Base-by-base conservation (phyloP, 2,797 vertebrate genomes). In the Enteromius unitaeniatus region DNA sequence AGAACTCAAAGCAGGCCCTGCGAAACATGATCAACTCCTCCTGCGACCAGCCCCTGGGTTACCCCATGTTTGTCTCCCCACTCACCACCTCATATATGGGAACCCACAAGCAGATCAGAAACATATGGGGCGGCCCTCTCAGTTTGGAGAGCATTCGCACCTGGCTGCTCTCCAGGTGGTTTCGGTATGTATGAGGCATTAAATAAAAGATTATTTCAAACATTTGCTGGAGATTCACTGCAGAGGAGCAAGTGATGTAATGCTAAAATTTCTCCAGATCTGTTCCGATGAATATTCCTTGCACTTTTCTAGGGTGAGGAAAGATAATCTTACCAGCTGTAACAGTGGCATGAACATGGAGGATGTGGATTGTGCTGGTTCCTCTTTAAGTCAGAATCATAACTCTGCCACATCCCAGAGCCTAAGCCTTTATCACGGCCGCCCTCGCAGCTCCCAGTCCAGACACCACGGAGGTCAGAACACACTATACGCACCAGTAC, bases 11-110 rank as follows among this genome's bases (percentile, higher is more conserved):
- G 89, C 98, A 99, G 85, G 98, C 97, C 7, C 94, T 99, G 84
- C 92, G 97, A 73, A 99, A 99, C 94, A 95, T 99, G 93, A 98
- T 99, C 85, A 99, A 97, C 91, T 99, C 97, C 1, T 99, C 98
- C 1, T 99, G 98, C 3, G 98, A 99, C 93, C 98, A 99, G 93
- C 98, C 98, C 0, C 93, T 99, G 88, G 98, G 98, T 15, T 99
- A 99, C 91, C 98, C 98, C 88, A 99, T 99, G 96, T 99, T 96
- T 0, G 98, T 99, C 86, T 99, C 98, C 4, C 97, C 98, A 0
- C 92, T 99, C 81, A 99, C 97, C 28, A 99, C 98, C 0, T 99
- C 98, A 0, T 99, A 97, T 74, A 94, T 96, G 6, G 97, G 97
- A 79, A 97, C 97, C 2, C 98, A 99, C 91, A 93, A 89, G 11